These are phyloP conservation scores for Keiferia lycopersicella DNA, from an alignment of 2,888 invertebrate genomes.

Conservation along the genomic window DNA sequence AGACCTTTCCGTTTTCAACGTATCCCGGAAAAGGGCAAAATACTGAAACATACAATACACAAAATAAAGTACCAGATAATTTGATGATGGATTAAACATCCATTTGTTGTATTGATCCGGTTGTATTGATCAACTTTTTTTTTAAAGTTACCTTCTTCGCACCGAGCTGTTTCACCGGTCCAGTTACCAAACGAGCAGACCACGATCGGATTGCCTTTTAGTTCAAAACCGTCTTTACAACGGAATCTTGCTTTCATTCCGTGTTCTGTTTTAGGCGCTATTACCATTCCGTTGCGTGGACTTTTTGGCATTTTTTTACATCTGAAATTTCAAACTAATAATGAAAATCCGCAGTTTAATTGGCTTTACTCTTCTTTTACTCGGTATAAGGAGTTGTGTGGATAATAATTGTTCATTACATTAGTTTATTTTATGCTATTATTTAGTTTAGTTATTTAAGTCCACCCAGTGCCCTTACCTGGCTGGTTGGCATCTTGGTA, in stretches of 20 bases:
- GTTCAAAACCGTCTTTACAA: slow-evolving; percentile 95
- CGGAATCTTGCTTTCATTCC: slow-evolving; percentile 96
- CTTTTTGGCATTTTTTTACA: slow-evolving; percentile 91
- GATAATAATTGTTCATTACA: too few relatives aligned
- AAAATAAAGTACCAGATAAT: too few relatives aligned
- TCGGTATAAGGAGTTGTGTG: too few relatives aligned
- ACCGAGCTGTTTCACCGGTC: slow-evolving; percentile 93
- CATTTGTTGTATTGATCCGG: too few relatives aligned
- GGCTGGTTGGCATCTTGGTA: slow-evolving; percentile 92
- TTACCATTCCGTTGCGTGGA: slow-evolving; percentile 96
- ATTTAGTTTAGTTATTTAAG: too few relatives aligned
- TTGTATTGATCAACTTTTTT: too few relatives aligned
- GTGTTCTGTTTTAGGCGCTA: slow-evolving; percentile 98
- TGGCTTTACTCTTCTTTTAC: too few relatives aligned
- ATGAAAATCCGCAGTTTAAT: too few relatives aligned
- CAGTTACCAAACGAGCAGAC: slow-evolving; percentile 97
- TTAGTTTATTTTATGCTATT: too few relatives aligned
- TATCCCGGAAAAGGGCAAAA: slow-evolving; percentile 97
- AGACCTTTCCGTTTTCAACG: slow-evolving; percentile 93
- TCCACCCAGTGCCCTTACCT: slow-evolving; percentile 70
- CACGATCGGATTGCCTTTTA: slow-evolving; percentile 89
- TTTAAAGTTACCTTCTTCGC: slow-evolving; percentile 84
- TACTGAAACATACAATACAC: slow-evolving; percentile 77
- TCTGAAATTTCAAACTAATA: slow-evolving; percentile 54
- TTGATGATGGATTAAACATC: too few relatives aligned